Evolutionary conservation across 2,888 invertebrate species (phyloP).

Genomic region (Podotricha telesiphe): DNA sequence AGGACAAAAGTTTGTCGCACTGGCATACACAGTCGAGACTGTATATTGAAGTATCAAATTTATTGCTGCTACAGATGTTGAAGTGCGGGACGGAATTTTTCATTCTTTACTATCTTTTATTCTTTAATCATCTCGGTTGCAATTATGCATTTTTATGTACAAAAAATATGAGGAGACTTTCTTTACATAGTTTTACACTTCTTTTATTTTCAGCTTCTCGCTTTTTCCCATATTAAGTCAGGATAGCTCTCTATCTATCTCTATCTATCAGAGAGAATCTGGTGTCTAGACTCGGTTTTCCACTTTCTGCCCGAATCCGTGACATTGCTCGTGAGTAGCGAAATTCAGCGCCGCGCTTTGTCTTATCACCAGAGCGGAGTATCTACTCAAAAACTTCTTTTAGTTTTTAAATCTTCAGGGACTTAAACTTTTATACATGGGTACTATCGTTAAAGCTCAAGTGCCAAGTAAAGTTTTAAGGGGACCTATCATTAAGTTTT

Average conservation of each 20-base stretch:
- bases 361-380: too few relatives aligned
- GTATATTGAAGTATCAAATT: slow-evolving; percentile 1
- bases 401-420: neutral
- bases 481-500: slow-evolving; percentile 37
- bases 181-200: too few relatives aligned
- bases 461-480: slow-evolving; percentile 42
- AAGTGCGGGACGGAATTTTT: neutral
- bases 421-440: slow-evolving; percentile 5
- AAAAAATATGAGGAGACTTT: neutral
- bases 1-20: neutral
- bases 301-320: too few relatives aligned
- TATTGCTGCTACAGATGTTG: neutral
- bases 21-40: neutral
- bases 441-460: slow-evolving; percentile 34
- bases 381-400: neutral
- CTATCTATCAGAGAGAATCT: too few relatives aligned
- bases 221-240: too few relatives aligned
- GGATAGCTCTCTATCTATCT: too few relatives aligned
- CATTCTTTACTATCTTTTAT: neutral
- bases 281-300: too few relatives aligned
- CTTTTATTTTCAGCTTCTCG: too few relatives aligned
- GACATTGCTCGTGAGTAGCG: too few relatives aligned
- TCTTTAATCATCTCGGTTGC: neutral
- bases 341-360: too few relatives aligned
- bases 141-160: slow-evolving; percentile 2